Evolutionary conservation across 2,888 invertebrate species (phyloP).

Genomic region (Sarcophaga carnaria): DNA sequence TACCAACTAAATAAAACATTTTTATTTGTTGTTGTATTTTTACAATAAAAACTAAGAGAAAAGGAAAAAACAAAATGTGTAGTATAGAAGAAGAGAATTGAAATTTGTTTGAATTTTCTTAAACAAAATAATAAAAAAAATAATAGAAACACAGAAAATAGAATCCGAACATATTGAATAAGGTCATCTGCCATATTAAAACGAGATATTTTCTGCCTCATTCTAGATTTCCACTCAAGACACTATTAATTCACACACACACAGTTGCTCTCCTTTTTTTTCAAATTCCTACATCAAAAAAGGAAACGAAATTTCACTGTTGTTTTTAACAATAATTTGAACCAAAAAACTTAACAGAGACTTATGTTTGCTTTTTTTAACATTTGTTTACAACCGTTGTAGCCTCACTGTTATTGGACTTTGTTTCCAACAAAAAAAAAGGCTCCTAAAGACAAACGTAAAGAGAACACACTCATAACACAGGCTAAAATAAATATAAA

Average conservation of each 20-base stretch:
- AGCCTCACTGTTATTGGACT: too few relatives aligned
- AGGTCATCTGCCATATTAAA: constrained; percentile 21
- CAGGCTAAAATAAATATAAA: neutral
- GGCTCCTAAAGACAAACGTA: too few relatives aligned
- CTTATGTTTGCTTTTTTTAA: too few relatives aligned
- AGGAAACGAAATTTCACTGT: too few relatives aligned
- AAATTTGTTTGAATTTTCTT: constrained; percentile 15
- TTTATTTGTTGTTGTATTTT: neutral
- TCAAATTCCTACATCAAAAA: too few relatives aligned
- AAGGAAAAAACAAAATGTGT: neutral
- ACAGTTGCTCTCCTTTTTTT: neutral
- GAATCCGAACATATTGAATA: constrained; percentile 47
- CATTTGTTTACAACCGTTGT: too few relatives aligned
- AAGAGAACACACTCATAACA: too few relatives aligned
- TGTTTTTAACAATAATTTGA: too few relatives aligned
- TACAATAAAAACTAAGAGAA: constrained; percentile 6
- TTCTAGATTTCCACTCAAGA: neutral
- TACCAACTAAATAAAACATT: constrained; percentile 24
- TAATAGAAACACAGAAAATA: neutral
- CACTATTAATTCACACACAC: neutral
- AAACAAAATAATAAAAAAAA: neutral
- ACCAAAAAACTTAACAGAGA: too few relatives aligned
- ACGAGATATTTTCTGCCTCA: constrained; percentile 9
- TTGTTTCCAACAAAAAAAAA: neutral
- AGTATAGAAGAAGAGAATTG: neutral